Base-by-base conservation (phyloP, 2,888 invertebrate species). In the Odontocerum albicorne region DNA sequence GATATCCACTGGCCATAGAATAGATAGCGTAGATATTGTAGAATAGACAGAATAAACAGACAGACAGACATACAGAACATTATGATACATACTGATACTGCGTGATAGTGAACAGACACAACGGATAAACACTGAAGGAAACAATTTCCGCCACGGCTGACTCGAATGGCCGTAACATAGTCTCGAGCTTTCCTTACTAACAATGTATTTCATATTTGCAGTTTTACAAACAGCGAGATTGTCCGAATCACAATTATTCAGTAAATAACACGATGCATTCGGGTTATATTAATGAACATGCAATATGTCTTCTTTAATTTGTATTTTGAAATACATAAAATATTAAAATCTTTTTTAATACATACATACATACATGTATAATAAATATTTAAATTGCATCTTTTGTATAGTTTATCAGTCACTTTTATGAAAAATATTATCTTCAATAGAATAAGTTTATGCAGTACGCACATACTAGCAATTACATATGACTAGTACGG, bases 341-440 rank as follows among this genome's bases (percentile, higher is more conserved):
- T 57, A 57, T 44, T 43, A 22, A 35, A 42, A 31, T 7, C 4
- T 12, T 13, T 15, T 38, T 3, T 38, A 15, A 15, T 38, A 38
- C 3, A 15, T 38, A 4, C 15, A 15, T 38, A 13, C 15, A 38
- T 38, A 15, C 15, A 4, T 40, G 40, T 53, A 60, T 54, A 54
- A 57, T 57, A 60, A 54, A 60, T 60, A 57, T 56, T 56, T 56
- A 39, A 57, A 60, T 54, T 54, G 53, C 40, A 42, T 56, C 36
- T 59, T 47, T 54, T 45, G 42, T 47, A 45, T 45, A 53, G 52
- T 53, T 55, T 57, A 57, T 57, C 57, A 60, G 60, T 57, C 60
- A 57, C 60, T 60, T 57, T 60, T 60, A 57, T 21, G 57, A 60
- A 57, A 60, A 60, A 57, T 57, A 57, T 45, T 54, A 53, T 60